These are phyloP conservation scores for Glaucomys volans DNA, from an alignment of 2,113 vertebrate genomes.

Conservation along the genomic window DNA sequence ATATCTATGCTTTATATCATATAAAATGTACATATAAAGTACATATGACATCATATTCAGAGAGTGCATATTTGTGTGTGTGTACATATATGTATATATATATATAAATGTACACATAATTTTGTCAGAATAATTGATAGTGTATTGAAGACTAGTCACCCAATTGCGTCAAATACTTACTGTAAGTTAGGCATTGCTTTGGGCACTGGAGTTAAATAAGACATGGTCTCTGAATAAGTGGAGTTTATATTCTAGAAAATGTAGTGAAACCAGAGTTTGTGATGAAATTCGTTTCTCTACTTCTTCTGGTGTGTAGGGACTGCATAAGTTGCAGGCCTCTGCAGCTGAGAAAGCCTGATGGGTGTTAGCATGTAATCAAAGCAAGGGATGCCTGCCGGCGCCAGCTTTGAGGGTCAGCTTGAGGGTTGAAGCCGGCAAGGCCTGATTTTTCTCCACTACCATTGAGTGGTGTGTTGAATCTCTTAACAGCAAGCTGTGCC, in stretches of 20 bases:
- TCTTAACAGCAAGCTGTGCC: too few relatives aligned
- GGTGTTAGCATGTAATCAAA: too few relatives aligned
- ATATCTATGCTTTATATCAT: background rate
- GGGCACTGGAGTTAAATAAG: background rate
- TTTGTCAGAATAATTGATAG: slow-evolving; percentile 9
- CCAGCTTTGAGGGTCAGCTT: too few relatives aligned
- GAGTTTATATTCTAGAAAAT: slow-evolving; percentile 18
- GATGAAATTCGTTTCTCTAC: too few relatives aligned
- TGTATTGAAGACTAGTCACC: background rate
- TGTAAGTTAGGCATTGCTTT: background rate
- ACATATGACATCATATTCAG: background rate
- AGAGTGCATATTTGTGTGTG: background rate
- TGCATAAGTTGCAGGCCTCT: too few relatives aligned
- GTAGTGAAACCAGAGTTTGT: background rate
- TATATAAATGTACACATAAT: background rate
- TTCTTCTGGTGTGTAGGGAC: too few relatives aligned
- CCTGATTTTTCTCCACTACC: too few relatives aligned
- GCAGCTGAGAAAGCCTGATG: too few relatives aligned
- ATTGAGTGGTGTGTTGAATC: too few relatives aligned
- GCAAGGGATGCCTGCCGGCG: too few relatives aligned
- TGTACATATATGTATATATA: background rate
- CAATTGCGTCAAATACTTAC: background rate
- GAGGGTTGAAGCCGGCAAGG: too few relatives aligned
- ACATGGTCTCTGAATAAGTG: background rate
- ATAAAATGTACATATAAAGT: background rate